Evolutionary conservation across 1,140 invertebrate species (phyloP), one percentile per base, ranked within the genome.

Genomic region (Bombus consobrinus): DNA sequence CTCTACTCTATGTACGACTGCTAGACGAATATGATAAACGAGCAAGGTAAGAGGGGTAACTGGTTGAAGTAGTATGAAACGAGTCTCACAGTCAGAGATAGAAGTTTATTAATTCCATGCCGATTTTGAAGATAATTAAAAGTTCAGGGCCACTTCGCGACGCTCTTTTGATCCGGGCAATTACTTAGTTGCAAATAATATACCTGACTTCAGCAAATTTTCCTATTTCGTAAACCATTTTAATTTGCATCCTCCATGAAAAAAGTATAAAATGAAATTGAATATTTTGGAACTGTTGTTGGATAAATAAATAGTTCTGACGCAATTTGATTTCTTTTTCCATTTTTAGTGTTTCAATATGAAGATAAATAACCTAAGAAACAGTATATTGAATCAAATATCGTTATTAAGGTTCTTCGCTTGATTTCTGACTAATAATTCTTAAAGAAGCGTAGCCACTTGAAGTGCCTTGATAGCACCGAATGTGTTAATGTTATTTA

Each of bases 91-190:
- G 13, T 37, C 25, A 57, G 3, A 22, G 25, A 39, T 47, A 22
- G 18, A 47, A 66, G 25, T 85, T 80, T 81, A 85, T 81, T 85
- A 74, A 85, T 85, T 85, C 57, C 34, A 12, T 34, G 8, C 3
- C 2, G 37, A 64, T 28, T 73, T 57, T 22, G 25, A 84, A 84
- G 68, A 80, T 68, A 79, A 84, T 84, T 84, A 84, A 84, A 84
- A 79, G 53, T 79, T 81, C 10, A 18, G 39, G 8, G 1, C 3
- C 5, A 1, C 12, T 57, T 32, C 6, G 6, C 6, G n/a, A 8
- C 13, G 0, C 34, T 18, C 22, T 39, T 10, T 73, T 34, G 3
- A 28, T 34, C 32, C 5, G 3, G 25, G 5, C 8, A 62, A 74
- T 82, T 64, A 43, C 62, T 39, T 62, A 18, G 47, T 57, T 39